Evolutionary conservation across 2,888 invertebrate genomes (phyloP).

Genomic region (Euzophera pinguis): DNA sequence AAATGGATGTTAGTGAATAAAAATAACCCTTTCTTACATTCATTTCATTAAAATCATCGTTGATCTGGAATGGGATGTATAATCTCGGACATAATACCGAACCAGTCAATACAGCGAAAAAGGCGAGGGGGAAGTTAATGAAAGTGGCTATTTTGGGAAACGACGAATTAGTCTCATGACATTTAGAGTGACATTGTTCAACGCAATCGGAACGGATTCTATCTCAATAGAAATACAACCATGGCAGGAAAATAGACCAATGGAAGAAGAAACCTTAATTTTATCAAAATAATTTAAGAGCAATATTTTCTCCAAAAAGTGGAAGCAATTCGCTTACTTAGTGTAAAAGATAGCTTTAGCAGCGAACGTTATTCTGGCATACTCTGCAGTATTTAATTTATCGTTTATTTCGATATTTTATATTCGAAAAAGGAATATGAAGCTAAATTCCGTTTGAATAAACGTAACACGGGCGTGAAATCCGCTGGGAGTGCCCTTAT

Average conservation of each 20-base stretch:
- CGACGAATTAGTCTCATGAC: slow-evolving; percentile 14
- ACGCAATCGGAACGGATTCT: background rate
- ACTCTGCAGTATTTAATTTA: background rate
- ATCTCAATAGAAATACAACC: background rate
- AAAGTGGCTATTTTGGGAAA: slow-evolving; percentile 18
- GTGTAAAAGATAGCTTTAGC: background rate
- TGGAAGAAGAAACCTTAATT: background rate
- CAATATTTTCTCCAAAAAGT: background rate
- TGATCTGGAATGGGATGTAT: background rate
- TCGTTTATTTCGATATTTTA: slow-evolving; percentile 28
- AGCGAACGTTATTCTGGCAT: too few species aligned
- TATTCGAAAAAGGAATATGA: slow-evolving; percentile 32
- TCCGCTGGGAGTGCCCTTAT: slow-evolving; percentile 49
- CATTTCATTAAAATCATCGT: background rate
- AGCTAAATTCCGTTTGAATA: slow-evolving; percentile 39
- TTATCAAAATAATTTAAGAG: background rate
- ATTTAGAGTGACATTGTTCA: slow-evolving; percentile 10
- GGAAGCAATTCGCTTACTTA: background rate
- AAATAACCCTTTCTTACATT: background rate
- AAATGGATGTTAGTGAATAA: too few species aligned
- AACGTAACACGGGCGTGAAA: slow-evolving; percentile 39
- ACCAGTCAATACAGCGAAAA: slow-evolving; percentile 12
- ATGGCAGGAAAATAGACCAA: background rate
- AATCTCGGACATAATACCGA: slow-evolving; percentile 2
- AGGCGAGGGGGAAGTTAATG: slow-evolving; percentile 13